Base-by-base conservation (phyloP, 2,797 vertebrate species). In the Passerculus sandwichensis region DNA sequence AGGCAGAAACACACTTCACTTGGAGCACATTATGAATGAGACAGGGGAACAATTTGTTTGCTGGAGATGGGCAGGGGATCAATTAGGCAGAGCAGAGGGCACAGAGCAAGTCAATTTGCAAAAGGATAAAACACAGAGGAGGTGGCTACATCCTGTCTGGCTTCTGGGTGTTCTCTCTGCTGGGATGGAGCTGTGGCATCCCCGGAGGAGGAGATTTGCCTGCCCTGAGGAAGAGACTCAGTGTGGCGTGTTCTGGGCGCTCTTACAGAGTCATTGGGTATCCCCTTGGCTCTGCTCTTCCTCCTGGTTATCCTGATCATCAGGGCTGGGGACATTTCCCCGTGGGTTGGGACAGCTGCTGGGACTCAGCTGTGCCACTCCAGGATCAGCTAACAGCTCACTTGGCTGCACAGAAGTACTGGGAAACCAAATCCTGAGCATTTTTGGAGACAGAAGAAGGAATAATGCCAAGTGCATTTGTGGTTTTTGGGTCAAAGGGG, bases 1-100 rank as follows among this genome's bases (percentile, higher is more conserved):
- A 93, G 57, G 85, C 88, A 91, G 96, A 96, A 96, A 64, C 48
- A 57, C 20, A 10, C 59, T 91, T 93, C 74, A 80, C 89, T 88
- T 56, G 65, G 60, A 83, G 53, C 79, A 27, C 20, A 29, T 88
- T 83, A 80, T 34, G 60, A 72, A 87, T 15, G 62, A 94, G 66
- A 78, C 54, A 71, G 73, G 67, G 64, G 53, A 93, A 73, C 72
- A 64, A 42, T 87, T 83, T 73, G 21, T 92, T 78, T 96, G 53
- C 82, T 67, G 45, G 74, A 66, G 64, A 71, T 71, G 69, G 85
- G 32, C 75, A 67, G 65, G 22, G 45, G 69, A 74, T 88, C 90
- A 91, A 32, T 91, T 88, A 80, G 77, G 88, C 79, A 56, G 48
- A 83, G 62, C 50, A 75, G 47, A 79, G 67, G 45, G 45, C 50